Evolutionary conservation across 1,140 invertebrate species (phyloP), one percentile per base, ranked within the genome.

Genomic region (Hyphantria cunea): DNA sequence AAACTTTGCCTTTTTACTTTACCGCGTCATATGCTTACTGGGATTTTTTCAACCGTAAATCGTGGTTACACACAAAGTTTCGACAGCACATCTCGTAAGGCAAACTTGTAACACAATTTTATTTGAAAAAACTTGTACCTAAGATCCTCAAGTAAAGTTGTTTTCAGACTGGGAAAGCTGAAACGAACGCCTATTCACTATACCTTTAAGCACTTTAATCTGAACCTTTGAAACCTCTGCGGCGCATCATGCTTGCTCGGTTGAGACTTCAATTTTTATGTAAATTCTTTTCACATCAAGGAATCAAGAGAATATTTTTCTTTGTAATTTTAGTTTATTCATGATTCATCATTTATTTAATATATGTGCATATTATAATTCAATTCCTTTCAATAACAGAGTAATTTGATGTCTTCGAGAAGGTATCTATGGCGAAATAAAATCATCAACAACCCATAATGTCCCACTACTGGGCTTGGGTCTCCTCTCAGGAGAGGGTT

Each of bases 141-240:
- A n/a, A n/a, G 17, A 13, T 47, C 4, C 32, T 17, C 31, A 54
- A 56, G 48, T 48, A 61, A 62, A 67, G 49, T 53, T 56, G 65
- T 67, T 67, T 52, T 54, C 65, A 32, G 32, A 51, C 51, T 34
- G 9, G 31, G 31, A 1, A n/a, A 51, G 58, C 41, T 39, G 1
- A 25, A 33, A 32, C 47, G 47, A 15, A n/a, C 17, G 56, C n/a
- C 63, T 65, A 61, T 62, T 62, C 58, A 62, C 33, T 42, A 58
- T 58, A 42, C 47, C 53, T 59, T 62, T 64, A 13, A 62, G 34
- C 47, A 58, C 54, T 58, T 58, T 64, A 65, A 65, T 65, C 63
- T 59, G 42, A 15, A 34, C 15, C 32, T 65, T 65, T 64, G 32
- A 64, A 37, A 50, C 37, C 39, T 42, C 11, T 33, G 53, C 54